These are phyloP conservation scores for Smutsia gigantea DNA, from an alignment of 2,797 vertebrate species.

Conservation along the genomic window DNA sequence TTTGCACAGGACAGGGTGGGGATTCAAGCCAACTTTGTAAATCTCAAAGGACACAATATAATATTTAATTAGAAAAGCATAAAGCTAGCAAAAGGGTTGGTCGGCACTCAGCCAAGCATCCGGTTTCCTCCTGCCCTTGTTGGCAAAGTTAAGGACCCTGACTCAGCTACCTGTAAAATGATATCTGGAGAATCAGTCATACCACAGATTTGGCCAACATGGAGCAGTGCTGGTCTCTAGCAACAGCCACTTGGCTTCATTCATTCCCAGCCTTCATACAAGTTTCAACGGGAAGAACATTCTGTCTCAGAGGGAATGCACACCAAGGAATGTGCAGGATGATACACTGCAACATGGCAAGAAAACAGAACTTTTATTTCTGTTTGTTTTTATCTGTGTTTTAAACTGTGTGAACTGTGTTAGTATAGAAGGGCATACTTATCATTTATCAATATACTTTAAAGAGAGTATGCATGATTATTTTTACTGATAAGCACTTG, in stretches of 20 bases:
- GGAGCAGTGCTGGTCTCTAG: background rate
- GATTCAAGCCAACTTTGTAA: conserved; percentile 43
- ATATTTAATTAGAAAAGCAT: conserved; percentile 51
- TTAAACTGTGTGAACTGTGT: background rate
- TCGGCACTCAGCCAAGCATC: background rate
- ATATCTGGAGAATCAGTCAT: conserved; percentile 6
- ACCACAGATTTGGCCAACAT: background rate
- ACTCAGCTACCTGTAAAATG: background rate
- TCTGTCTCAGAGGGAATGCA: background rate
- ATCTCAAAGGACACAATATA: conserved; percentile 52
- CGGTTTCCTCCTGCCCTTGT: conserved; percentile 33
- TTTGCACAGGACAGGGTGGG: background rate
- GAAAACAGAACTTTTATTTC: background rate
- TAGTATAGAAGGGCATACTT: background rate
- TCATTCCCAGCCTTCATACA: background rate
- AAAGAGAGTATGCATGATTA: background rate
- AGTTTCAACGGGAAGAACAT: background rate
- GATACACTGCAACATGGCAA: background rate
- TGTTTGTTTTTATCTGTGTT: background rate
- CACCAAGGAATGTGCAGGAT: background rate
- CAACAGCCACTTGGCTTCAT: background rate
- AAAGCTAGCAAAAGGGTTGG: conserved; percentile 20
- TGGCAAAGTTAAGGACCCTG: conserved; percentile 48
- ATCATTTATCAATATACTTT: background rate
- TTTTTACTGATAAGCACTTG: background rate